Conservation (phyloP, 2,888 invertebrate genomes). For the Lithosia quadra region DNA sequence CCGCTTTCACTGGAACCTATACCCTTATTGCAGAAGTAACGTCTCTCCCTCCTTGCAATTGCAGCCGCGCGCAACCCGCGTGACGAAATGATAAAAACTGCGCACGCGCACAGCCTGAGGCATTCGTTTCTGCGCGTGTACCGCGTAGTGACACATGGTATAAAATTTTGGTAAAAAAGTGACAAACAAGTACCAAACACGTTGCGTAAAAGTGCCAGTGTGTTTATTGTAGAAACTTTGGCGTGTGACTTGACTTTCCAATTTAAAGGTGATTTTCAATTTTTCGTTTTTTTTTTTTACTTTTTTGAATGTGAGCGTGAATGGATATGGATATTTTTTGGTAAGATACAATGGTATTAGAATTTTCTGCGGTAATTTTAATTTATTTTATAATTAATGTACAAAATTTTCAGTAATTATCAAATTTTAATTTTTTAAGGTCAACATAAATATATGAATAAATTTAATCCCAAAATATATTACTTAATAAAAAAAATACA, state of each 20-base stretch:
- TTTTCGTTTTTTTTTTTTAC: constrained; percentile 41
- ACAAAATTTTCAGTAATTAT: not conserved
- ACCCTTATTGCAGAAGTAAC: constrained; percentile 24
- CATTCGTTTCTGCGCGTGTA: constrained; percentile 72
- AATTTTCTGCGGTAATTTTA: not conserved
- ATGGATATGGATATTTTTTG: constrained; percentile 33
- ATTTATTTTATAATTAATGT: not conserved
- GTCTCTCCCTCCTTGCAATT: constrained; percentile 28
- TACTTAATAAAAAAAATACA: no score
- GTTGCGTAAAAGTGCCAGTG: constrained; percentile 83
- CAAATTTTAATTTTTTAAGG: not conserved
- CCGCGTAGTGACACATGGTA: constrained; percentile 57
- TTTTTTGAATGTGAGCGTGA: constrained; percentile 51
- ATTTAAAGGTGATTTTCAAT: constrained; percentile 78
- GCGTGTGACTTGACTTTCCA: constrained; percentile 82
- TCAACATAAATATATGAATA: not conserved
- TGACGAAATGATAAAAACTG: constrained; percentile 85
- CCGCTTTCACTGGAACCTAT: constrained; percentile 34
- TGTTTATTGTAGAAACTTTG: constrained; percentile 81
- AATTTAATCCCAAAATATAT: no score
- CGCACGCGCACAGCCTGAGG: constrained; percentile 58
- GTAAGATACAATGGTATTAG: constrained; percentile 30
- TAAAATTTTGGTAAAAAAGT: constrained; percentile 46
- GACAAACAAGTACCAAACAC: constrained; percentile 69
- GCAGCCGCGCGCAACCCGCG: constrained; percentile 69